Evolutionary conservation across 2,888 invertebrate genomes (phyloP).

Genomic region (Aspidiotus destructor): DNA sequence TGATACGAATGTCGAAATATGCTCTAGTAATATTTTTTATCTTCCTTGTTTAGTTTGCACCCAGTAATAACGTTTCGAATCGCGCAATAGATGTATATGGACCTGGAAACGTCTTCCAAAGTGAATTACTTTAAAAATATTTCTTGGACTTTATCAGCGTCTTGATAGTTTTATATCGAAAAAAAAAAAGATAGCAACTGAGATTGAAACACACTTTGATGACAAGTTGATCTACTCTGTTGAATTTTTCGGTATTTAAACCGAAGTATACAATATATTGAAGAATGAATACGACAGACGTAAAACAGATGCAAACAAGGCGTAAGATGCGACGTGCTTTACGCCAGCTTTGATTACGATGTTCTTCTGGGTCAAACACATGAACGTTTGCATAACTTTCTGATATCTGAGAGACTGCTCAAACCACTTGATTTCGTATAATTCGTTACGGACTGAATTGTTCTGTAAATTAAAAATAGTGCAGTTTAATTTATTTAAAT

Average conservation of each 20-base stretch:
- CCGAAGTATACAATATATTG: constrained; percentile 27
- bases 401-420: constrained; percentile 27
- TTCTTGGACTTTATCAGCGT: background rate
- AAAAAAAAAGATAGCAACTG: too few species aligned
- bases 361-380: constrained; percentile 28
- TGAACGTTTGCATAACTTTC: constrained; percentile 23
- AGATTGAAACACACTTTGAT: too few species aligned
- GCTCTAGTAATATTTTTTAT: too few species aligned
- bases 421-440: constrained; percentile 28
- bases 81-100: too few species aligned
- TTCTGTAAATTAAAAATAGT: constrained; percentile 12
- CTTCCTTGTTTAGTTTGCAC: too few species aligned
- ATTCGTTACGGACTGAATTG: constrained; percentile 22
- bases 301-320: constrained; percentile 26
- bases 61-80: too few species aligned
- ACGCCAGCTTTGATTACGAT: constrained; percentile 29
- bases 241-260: background rate
- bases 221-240: too few species aligned
- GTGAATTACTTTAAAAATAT: too few species aligned
- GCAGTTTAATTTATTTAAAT: background rate
- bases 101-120: too few species aligned
- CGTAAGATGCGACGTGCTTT: constrained; percentile 24
- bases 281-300: constrained; percentile 27
- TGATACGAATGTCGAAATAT: too few species aligned
- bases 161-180: constrained; percentile 1